Evolutionary conservation across 2,797 vertebrate genomes (phyloP).

Genomic region (Dryobates pubescens): DNA sequence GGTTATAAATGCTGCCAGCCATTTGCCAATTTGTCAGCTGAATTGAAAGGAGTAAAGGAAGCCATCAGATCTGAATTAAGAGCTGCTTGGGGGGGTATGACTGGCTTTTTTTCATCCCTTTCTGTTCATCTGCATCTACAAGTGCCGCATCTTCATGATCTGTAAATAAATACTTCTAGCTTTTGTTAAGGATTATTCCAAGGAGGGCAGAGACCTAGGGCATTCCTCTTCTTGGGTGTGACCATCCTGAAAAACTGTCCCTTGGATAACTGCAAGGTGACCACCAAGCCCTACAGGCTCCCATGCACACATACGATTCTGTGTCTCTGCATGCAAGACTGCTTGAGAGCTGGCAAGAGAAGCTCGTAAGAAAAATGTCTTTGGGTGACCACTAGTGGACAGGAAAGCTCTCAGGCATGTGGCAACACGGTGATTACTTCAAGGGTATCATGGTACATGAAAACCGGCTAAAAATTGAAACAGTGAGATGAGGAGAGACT

Average conservation of each 20-base stretch:
- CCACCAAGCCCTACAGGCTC: neutral
- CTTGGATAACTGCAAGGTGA: neutral
- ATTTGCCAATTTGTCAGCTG: slow-evolving; percentile 30
- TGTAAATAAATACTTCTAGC: slow-evolving; percentile 29
- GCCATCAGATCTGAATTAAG: slow-evolving; percentile 16
- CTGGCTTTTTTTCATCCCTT: neutral
- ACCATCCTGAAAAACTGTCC: neutral
- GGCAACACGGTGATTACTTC: neutral
- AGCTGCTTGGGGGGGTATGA: neutral
- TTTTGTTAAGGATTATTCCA: neutral
- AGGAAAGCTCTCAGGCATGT: neutral
- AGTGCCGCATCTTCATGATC: slow-evolving; percentile 22
- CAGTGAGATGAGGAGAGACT: neutral
- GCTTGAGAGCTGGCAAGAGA: neutral
- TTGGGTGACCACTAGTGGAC: neutral
- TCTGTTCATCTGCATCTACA: neutral
- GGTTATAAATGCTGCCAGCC: slow-evolving; percentile 2
- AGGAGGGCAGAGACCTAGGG: neutral
- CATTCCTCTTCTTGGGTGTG: neutral
- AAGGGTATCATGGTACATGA: neutral
- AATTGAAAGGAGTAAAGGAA: neutral
- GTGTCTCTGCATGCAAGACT: neutral
- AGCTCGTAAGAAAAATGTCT: neutral
- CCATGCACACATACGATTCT: rapidly evolving
- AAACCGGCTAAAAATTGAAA: neutral